Base-by-base conservation (phyloP, 1,140 invertebrate species). In the Bombus huntii region DNA sequence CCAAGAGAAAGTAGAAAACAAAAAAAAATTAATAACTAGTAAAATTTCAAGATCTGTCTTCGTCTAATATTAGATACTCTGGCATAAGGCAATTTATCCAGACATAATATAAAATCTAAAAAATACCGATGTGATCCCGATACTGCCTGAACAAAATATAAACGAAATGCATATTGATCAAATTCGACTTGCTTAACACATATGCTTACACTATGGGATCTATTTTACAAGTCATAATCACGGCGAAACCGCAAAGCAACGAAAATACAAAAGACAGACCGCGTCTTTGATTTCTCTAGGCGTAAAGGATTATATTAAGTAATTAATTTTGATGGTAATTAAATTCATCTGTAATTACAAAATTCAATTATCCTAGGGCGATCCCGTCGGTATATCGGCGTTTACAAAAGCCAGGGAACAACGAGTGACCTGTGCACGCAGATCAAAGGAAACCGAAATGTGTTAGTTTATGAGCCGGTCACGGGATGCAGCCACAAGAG, bases 361-460 rank as follows among this genome's bases (percentile, higher is more conserved):
- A 79, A 72, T 72, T 53, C 76, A 85, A 85, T 85, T 85, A 85
- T 31, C 83, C 39, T 9, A 1, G 3, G 53, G 53, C 37, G 39
- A 72, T 85, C 28, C 28, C 15, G 53, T 22, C 10, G 44, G 53
- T 62, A 42, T 80, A 80, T 73, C 76, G 68, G 44, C 83, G 77
- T 85, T 85, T 73, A 73, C 83, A 72, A 85, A 85, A 85, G 76
- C 31, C 47, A 2, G 42, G 66, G 31, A 76, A 80, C 83, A 80
- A 72, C 68, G 57, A 80, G 83, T 73, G 68, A 73, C 25, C 76
- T 78, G 75, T 18, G 68, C 53, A 22, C 25, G 57, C 68, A 73
- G 76, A 85, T 85, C 83, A 85, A 85, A 85, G 83, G 83, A 70
- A 85, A 80, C 25, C 76, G 66, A 85, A 80, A 85, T 73, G 77